Percentiles rank a stretch among this genome's conserved stretches.
Conservation (phyloP, 1,140 invertebrate species). For the Oryzaephilus surinamensis region DNA sequence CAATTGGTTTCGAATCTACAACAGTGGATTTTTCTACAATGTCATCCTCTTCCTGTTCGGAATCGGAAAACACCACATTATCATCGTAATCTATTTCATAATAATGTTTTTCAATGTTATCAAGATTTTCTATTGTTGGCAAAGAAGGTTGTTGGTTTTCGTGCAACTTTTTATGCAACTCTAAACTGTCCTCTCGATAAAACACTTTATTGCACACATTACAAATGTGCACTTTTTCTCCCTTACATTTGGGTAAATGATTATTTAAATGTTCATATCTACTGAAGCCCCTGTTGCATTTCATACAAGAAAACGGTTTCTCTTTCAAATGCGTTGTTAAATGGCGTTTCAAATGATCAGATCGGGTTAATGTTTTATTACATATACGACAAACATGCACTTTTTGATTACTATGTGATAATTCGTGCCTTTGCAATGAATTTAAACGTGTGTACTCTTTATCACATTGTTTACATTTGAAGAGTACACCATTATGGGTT, state of each 20-base stretch:
- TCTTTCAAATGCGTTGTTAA: slow-evolving; percentile 31
- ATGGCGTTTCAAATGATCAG: slow-evolving; percentile 33
- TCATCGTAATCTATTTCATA: slow-evolving; percentile 29
- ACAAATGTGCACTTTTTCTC: slow-evolving; percentile 36
- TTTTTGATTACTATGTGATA: slow-evolving; percentile 27
- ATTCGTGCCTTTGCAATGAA: slow-evolving; percentile 29
- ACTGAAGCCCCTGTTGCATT: slow-evolving; percentile 43
- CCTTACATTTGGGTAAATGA: slow-evolving; percentile 35
- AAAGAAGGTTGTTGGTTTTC: slow-evolving; percentile 22
- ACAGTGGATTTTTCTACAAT: too few species aligned
- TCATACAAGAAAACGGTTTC: slow-evolving; percentile 41
- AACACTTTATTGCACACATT: slow-evolving; percentile 39
- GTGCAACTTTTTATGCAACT: slow-evolving; percentile 30
- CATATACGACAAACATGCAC: slow-evolving; percentile 33
- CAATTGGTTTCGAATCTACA: too few species aligned
- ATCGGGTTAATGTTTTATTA: slow-evolving; percentile 31
- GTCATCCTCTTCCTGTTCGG: too few species aligned
- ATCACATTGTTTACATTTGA: slow-evolving; percentile 31
- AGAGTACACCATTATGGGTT: slow-evolving; percentile 25
- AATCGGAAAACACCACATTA: slow-evolving; percentile 7
- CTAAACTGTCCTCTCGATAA: slow-evolving; percentile 29
- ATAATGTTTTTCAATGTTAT: slow-evolving; percentile 33
- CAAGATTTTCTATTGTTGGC: slow-evolving; percentile 31
- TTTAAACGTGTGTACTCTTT: slow-evolving; percentile 30
- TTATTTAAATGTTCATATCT: slow-evolving; percentile 39